Evolutionary conservation across 2,888 invertebrate genomes (phyloP).

Genomic region (Metalampra italica): DNA sequence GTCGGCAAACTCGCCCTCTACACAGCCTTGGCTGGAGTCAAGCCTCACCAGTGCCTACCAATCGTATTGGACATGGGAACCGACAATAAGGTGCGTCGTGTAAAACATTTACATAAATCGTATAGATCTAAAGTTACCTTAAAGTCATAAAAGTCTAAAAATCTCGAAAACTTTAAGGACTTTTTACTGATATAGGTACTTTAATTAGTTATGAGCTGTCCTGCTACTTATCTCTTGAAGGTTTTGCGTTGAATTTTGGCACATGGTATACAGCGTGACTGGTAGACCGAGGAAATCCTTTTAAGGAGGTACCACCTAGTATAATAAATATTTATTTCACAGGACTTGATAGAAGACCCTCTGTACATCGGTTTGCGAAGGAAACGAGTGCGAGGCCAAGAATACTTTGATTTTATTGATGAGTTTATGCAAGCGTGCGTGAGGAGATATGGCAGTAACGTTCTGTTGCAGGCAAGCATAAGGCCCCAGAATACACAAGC

Average conservation of each 20-base stretch:
- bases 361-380: constrained; percentile 93
- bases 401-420: constrained; percentile 92
- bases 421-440: constrained; percentile 96
- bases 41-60: constrained; percentile 93
- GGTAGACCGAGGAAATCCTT: too few species aligned
- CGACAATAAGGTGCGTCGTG: constrained; percentile 82
- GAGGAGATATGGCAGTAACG: constrained; percentile 85
- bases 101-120: too few species aligned
- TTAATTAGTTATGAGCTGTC: too few species aligned
- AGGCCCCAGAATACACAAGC: too few species aligned
- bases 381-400: constrained; percentile 86
- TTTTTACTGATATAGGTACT: too few species aligned
- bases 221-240: too few species aligned
- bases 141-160: too few species aligned
- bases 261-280: too few species aligned
- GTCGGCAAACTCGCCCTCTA: constrained; percentile 96
- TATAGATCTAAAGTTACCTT: too few species aligned
- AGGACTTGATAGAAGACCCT: constrained; percentile 90
- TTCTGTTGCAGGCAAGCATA: constrained; percentile 79
- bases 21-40: constrained; percentile 94
- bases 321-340: constrained; percentile 15
- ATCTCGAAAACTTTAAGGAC: too few species aligned
- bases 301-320: too few species aligned
- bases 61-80: constrained; percentile 95
- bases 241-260: too few species aligned